Conservation (phyloP, 2,888 invertebrate genomes). For the Fragum fragum region DNA sequence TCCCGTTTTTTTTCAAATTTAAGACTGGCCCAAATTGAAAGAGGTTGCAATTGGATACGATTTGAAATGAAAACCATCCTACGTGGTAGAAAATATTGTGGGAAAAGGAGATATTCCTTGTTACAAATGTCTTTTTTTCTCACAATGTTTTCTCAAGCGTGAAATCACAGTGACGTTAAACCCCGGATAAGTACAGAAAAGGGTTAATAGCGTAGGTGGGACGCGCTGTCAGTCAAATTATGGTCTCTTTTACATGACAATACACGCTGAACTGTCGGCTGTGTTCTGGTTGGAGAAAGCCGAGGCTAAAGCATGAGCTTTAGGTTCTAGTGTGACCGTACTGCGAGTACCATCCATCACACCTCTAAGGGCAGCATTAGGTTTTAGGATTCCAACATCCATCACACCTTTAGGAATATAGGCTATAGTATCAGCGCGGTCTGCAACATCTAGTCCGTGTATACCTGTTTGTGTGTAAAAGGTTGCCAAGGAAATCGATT, state of each 20-base stretch:
- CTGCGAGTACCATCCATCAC: conserved; percentile 62
- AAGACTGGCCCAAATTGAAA: too few relatives aligned
- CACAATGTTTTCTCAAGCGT: too few relatives aligned
- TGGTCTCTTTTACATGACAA: not conserved
- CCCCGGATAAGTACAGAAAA: too few relatives aligned
- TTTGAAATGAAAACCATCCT: too few relatives aligned
- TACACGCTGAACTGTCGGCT: conserved; percentile 4
- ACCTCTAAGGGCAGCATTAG: conserved; percentile 68
- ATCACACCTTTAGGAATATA: conserved; percentile 74
- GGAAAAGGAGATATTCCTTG: too few relatives aligned
- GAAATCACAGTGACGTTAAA: too few relatives aligned
- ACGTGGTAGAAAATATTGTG: too few relatives aligned
- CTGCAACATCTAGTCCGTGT: conserved; percentile 66
- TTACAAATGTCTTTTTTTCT: too few relatives aligned
- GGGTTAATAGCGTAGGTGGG: too few relatives aligned
- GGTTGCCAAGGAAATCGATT: conserved; percentile 70
- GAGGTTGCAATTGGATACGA: too few relatives aligned
- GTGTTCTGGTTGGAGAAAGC: conserved; percentile 74
- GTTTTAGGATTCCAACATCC: conserved; percentile 71
- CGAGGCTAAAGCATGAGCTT: conserved; percentile 75
- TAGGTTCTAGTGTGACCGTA: conserved; percentile 36
- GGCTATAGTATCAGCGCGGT: conserved; percentile 64
- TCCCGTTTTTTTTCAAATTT: too few relatives aligned
- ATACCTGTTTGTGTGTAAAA: conserved; percentile 74
- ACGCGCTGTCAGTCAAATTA: too few relatives aligned